phyloP scores from a whole-genome alignment of 2,113 vertebrate species.

The Naja naja region DNA sequence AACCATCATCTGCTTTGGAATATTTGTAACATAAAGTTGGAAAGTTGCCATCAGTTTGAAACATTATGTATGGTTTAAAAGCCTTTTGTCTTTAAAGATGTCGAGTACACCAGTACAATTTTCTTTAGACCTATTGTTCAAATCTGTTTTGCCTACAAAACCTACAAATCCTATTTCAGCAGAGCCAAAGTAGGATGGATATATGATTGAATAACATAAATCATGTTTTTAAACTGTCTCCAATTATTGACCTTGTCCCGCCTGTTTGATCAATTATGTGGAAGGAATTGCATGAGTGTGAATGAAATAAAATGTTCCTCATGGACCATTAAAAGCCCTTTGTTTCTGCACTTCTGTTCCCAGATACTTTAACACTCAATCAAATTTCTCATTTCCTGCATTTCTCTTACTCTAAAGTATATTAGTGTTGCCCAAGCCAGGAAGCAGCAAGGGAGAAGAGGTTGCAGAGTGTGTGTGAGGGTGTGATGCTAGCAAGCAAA shows the following conservation, averaged over 20 bases:
- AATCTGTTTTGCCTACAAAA: not conserved
- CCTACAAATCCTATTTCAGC: not conserved
- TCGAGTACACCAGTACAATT: not conserved
- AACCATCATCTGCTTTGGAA: not conserved
- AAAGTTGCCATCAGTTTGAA: not conserved
- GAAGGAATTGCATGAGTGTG: too few relatives aligned
- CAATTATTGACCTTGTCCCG: not conserved
- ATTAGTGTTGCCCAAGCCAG: not conserved
- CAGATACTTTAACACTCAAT: not conserved
- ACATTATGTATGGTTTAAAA: not conserved
- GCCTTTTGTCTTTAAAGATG: not conserved
- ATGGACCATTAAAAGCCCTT: not conserved
- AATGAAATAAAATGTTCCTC: not conserved
- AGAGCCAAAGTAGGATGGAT: not conserved
- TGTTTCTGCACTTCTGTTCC: not conserved
- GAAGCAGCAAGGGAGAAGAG: not conserved
- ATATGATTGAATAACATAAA: not conserved
- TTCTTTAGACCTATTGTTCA: not conserved
- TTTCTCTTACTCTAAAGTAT: not conserved
- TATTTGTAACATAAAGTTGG: not conserved
- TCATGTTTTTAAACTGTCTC: not conserved
- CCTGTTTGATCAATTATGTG: not conserved
- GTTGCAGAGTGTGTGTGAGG: not conserved
- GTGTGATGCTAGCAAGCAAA: too few relatives aligned
- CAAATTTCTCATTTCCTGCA: not conserved